Evolutionary conservation across 2,113 vertebrate species (phyloP).

Genomic region (Aythya baeri): DNA sequence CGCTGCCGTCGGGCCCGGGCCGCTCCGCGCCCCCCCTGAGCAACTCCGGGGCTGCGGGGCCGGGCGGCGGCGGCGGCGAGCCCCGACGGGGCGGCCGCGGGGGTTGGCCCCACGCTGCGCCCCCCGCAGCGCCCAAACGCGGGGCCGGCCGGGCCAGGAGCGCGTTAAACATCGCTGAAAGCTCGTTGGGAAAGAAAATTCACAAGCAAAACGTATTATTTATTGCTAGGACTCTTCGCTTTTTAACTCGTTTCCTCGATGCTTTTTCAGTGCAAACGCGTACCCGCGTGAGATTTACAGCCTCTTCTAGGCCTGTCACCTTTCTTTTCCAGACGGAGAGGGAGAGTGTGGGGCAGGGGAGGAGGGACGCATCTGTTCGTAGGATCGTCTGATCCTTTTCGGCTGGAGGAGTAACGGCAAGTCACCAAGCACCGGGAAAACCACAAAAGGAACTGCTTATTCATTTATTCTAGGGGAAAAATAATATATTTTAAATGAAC

Average conservation of each 20-base stretch:
- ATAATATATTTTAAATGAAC: conserved; percentile 51
- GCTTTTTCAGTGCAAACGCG: neutral
- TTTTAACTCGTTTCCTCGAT: neutral
- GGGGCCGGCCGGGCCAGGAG: too few relatives aligned
- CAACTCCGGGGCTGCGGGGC: too few relatives aligned
- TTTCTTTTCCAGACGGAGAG: neutral
- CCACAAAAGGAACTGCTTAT: conserved; percentile 56
- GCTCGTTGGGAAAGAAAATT: too few relatives aligned
- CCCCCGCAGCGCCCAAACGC: too few relatives aligned
- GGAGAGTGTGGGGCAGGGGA: neutral
- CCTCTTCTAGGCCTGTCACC: neutral
- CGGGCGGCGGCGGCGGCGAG: too few relatives aligned
- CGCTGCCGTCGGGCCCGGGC: too few relatives aligned
- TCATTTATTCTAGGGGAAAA: conserved; percentile 19
- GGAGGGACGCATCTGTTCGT: conserved; percentile 33
- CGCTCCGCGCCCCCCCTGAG: too few relatives aligned
- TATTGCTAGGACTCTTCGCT: neutral
- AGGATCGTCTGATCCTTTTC: conserved; percentile 9
- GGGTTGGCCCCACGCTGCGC: too few relatives aligned
- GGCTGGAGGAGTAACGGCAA: conserved; percentile 38
- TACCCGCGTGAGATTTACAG: neutral
- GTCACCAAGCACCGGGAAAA: conserved; percentile 36
- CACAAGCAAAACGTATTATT: neutral
- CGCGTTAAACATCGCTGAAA: too few relatives aligned
- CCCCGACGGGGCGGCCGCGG: too few relatives aligned